Base-by-base conservation (phyloP, 2,888 invertebrate genomes). In the Microctonus brassicae region DNA sequence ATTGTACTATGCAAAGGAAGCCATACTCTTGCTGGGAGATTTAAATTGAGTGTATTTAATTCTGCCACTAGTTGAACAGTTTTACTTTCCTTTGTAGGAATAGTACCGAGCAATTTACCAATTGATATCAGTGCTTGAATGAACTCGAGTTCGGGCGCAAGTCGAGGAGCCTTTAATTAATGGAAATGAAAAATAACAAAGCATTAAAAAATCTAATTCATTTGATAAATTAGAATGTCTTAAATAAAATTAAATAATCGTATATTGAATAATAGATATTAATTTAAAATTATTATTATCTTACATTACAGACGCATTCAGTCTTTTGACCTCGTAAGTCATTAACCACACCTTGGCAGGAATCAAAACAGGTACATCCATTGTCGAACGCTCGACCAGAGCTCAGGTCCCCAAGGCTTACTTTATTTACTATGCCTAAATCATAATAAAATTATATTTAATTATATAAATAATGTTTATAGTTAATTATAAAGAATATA, bases 21-120 rank as follows among this genome's bases (percentile, higher is more conserved):
- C 98, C 99, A 99, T 74, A 99, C 99, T 72, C 98, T 90, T 11
- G 99, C 98, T 13, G 99, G 99, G 74, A 99, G 91, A 90, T 99
- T 99, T 78, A 98, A 91, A 89, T 99, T 99, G 72, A 99, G 90
- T 80, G 96, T 91, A 78, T 95, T 96, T 79, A 99, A 90, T 88
- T 98, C 98, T 70, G 98, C 97, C 76, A 97, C 93, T 78, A 99
- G 90, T 79, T 96, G 92, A 75, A 96, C 96, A 76, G 95, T 98
- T 89, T 98, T 95, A 78, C 95, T 93, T 87, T 99, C 97, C 88
- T 96, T 96, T 64, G 94, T 94, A 47, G 94, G 92, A 80, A 96
- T 91, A 66, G 93, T 92, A 81, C 94, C 94, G 76, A 97, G 89
- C 80, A 94, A 91, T 88, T 94, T 93, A 64, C 97, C 97, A 81